A percentile compares a stretch with the other conserved stretches of the same genome.
Conservation (phyloP, 2,113 vertebrate genomes). For the Thoracochromis brauschi region DNA sequence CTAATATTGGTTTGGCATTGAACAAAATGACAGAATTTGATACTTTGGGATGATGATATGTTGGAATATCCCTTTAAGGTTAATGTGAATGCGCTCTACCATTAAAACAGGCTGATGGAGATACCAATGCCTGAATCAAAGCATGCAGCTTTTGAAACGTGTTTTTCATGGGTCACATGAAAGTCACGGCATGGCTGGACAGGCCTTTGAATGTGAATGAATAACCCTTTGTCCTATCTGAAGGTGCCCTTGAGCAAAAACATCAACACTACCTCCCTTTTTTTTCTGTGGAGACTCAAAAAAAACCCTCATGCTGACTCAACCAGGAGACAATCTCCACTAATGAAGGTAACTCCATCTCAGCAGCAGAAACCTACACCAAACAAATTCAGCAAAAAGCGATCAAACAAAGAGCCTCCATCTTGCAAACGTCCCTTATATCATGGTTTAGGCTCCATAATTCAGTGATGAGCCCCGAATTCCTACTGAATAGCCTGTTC, state of each 20-base stretch:
- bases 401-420: constrained; percentile 14
- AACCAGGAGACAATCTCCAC: neutral
- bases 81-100: neutral
- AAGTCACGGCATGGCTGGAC: neutral
- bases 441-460: constrained; percentile 28
- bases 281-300: neutral
- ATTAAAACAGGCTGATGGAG: neutral
- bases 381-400: neutral
- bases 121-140: neutral
- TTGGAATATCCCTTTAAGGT: neutral
- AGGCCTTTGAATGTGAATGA: neutral
- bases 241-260: neutral
- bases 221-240: neutral
- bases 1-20: neutral
- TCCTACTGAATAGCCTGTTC: constrained; percentile 47
- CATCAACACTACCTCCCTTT: neutral
- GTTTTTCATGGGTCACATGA: neutral
- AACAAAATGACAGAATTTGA: neutral
- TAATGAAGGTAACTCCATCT: neutral
- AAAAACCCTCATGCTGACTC: neutral
- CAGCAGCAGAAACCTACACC: neutral
- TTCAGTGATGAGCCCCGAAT: constrained; percentile 25
- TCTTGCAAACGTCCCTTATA: constrained; percentile 16
- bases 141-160: neutral
- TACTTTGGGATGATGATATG: neutral